Conservation (phyloP, 1,140 invertebrate genomes). For the Choristoneura fumiferana region DNA sequence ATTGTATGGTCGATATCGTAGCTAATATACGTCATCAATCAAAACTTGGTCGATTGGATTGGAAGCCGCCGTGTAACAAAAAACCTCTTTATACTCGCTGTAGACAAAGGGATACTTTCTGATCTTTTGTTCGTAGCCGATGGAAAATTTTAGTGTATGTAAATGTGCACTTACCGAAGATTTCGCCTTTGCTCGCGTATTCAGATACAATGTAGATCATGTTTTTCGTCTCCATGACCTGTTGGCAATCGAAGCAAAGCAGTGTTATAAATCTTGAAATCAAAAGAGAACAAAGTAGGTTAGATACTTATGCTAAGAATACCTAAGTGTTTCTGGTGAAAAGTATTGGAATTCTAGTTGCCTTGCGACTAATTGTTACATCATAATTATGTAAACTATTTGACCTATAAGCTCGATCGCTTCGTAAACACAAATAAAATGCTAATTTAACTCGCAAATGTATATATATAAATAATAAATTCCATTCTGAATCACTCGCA, state of each 20-base stretch:
- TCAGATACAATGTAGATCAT: conserved; percentile 98
- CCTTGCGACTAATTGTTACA: too few relatives aligned
- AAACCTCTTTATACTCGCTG: neutral
- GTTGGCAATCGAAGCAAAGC: conserved; percentile 46
- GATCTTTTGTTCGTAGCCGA: neutral
- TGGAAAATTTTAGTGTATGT: neutral
- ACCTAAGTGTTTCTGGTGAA: too few relatives aligned
- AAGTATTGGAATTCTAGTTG: too few relatives aligned
- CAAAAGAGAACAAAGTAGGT: too few relatives aligned
- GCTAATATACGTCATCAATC: conserved; percentile 17
- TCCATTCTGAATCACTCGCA: too few relatives aligned
- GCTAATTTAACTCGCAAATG: too few relatives aligned
- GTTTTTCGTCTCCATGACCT: conserved; percentile 97
- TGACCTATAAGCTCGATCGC: too few relatives aligned
- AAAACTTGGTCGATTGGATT: neutral
- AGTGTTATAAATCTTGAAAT: neutral
- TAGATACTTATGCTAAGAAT: too few relatives aligned
- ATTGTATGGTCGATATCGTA: conserved; percentile 6
- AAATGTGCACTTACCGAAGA: conserved; percentile 87
- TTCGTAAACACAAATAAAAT: too few relatives aligned
- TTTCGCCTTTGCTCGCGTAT: conserved; percentile 96
- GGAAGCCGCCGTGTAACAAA: neutral
- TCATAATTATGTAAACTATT: too few relatives aligned
- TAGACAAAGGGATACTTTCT: neutral
- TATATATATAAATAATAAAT: too few relatives aligned